A percentile compares a stretch with the other conserved stretches of the same genome.
Evolutionary conservation across 2,113 vertebrate genomes (phyloP).

Genomic region (Cichladusa arquata): DNA sequence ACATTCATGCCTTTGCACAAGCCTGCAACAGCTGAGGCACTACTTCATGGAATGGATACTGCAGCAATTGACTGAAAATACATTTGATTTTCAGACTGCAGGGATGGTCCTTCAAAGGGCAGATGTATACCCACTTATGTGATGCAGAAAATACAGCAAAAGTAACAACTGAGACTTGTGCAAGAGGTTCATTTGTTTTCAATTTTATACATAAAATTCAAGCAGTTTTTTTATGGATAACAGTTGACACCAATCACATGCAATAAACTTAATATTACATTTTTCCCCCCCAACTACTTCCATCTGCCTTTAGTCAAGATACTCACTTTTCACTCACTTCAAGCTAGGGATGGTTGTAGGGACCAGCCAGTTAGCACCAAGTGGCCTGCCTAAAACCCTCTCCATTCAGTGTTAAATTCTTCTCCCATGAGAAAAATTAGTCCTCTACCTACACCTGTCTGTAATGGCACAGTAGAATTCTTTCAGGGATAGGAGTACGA

Average conservation of each 20-base stretch:
- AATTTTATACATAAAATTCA: not conserved
- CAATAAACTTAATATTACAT: not conserved
- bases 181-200: not conserved
- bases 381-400: not conserved
- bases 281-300: not conserved
- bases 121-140: not conserved
- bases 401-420: not conserved
- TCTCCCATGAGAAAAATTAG: not conserved
- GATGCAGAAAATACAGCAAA: not conserved
- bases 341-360: not conserved
- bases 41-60: not conserved
- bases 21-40: not conserved
- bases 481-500: not conserved
- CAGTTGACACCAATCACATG: not conserved
- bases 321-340: not conserved
- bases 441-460: not conserved
- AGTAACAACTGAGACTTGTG: not conserved
- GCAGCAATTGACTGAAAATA: not conserved
- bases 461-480: not conserved
- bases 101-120: not conserved
- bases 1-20: not conserved
- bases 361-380: not conserved
- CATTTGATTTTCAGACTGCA: not conserved
- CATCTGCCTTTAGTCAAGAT: not conserved
- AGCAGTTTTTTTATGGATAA: not conserved